Conservation (phyloP, 2,888 invertebrate species). For the Pseudoips prasinana region DNA sequence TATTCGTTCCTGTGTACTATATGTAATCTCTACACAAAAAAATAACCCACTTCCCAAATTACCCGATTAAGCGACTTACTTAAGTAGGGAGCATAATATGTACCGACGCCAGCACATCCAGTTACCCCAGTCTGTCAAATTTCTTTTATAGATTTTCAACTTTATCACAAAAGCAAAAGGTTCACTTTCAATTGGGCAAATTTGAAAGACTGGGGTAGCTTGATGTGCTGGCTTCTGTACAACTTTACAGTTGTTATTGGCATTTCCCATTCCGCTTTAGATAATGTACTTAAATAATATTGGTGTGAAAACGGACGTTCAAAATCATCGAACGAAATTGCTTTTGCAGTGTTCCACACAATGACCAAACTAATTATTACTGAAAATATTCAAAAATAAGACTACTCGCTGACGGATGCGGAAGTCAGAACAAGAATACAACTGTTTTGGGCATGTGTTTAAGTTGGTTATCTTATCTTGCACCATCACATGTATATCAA, state of each 20-base stretch:
- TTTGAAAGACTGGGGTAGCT: too few species aligned
- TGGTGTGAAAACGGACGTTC: slow-evolving; percentile 8
- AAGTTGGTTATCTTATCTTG: slow-evolving; percentile 19
- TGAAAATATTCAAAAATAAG: background rate
- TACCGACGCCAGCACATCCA: too few species aligned
- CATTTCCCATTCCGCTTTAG: slow-evolving; percentile 4
- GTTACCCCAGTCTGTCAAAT: too few species aligned
- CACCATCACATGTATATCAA: slow-evolving; percentile 12
- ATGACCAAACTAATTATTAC: background rate
- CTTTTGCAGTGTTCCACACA: background rate
- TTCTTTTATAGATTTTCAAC: too few species aligned
- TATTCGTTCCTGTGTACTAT: background rate
- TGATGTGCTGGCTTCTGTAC: too few species aligned
- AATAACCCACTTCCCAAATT: slow-evolving; percentile 1
- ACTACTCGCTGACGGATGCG: slow-evolving; percentile 14
- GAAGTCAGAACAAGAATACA: slow-evolving; percentile 4
- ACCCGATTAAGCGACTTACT: slow-evolving; percentile 1
- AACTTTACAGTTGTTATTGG: slow-evolving; percentile 4
- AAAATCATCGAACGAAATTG: background rate
- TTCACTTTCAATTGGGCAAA: too few species aligned
- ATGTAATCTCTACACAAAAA: background rate
- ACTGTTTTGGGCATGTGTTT: slow-evolving; percentile 29
- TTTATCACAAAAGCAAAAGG: too few species aligned
- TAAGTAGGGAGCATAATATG: background rate
- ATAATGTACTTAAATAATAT: slow-evolving; percentile 7